These are phyloP conservation scores for Calcarius ornatus DNA, from an alignment of 2,113 vertebrate genomes.

Conservation along the genomic window DNA sequence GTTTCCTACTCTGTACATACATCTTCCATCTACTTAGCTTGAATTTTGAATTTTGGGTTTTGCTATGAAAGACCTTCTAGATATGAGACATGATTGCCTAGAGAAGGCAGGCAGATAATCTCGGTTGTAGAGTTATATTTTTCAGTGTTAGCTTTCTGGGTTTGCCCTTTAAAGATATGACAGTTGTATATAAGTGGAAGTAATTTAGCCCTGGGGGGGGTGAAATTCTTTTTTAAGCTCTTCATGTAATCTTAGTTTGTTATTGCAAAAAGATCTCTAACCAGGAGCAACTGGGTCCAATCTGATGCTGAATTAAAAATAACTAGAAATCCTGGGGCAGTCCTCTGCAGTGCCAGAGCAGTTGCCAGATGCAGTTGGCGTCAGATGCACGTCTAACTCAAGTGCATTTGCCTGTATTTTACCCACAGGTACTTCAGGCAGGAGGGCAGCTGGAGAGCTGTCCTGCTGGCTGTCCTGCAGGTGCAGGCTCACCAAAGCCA, in stretches of 20 bases:
- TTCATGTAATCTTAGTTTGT: conserved; percentile 60
- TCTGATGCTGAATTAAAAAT: conserved; percentile 59
- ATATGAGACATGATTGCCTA: not conserved
- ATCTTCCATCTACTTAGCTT: conserved; percentile 19
- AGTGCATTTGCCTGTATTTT: not conserved
- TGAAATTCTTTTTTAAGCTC: conserved; percentile 67
- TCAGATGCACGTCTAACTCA: not conserved
- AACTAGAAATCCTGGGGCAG: conserved; percentile 50
- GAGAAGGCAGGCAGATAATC: conserved; percentile 37
- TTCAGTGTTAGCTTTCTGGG: conserved; percentile 17
- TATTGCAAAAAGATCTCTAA: conserved; percentile 66
- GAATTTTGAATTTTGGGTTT: conserved; percentile 18
- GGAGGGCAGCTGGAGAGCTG: not conserved
- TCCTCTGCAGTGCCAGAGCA: not conserved
- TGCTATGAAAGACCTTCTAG: conserved; percentile 16
- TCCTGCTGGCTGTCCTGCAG: not conserved
- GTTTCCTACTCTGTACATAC: conserved; percentile 22
- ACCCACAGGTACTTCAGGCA: not conserved
- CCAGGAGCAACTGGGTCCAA: conserved; percentile 55
- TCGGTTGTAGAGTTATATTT: conserved; percentile 36
- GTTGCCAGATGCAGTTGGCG: conserved; percentile 34
- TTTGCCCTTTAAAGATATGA: conserved; percentile 60
- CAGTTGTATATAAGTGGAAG: conserved; percentile 66
- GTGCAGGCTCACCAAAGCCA: not conserved
- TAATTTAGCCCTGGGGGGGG: conserved; percentile 57